A percentile compares a stretch with the other conserved stretches of the same genome.
Conservation (phyloP, 2,888 invertebrate genomes). For the Drosophila tanythrix region DNA sequence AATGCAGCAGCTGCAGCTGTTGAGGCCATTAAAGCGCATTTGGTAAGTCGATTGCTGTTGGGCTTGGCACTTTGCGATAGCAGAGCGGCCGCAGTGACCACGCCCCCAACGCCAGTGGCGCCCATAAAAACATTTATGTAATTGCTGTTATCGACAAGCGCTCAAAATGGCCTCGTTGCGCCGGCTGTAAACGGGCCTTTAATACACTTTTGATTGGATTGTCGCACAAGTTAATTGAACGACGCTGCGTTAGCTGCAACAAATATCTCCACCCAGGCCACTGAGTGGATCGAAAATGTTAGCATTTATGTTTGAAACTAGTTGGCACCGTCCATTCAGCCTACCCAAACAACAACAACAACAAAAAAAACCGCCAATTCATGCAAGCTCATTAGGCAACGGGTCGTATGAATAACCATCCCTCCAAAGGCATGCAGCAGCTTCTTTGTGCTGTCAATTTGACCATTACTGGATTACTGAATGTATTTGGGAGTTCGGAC, state of each 20-base stretch:
- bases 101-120: constrained; percentile 5
- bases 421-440: constrained; percentile 28
- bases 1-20: constrained; percentile 31
- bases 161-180: constrained; percentile 65
- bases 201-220: constrained; percentile 82
- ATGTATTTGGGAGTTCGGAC: constrained; percentile 12
- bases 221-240: constrained; percentile 81
- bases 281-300: constrained; percentile 51
- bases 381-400: constrained; percentile 76
- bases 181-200: constrained; percentile 65
- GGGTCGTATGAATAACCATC: constrained; percentile 47
- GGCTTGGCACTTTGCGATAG: constrained; percentile 45
- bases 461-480: constrained; percentile 39
- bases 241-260: constrained; percentile 38
- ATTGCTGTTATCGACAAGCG: constrained; percentile 80
- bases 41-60: constrained; percentile 54
- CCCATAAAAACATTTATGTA: constrained; percentile 78
- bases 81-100: constrained; percentile 23
- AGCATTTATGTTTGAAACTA: constrained; percentile 71
- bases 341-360: constrained; percentile 42
- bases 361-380: constrained; percentile 55
- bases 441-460: constrained; percentile 38
- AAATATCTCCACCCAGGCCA: constrained; percentile 53
- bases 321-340: constrained; percentile 32
- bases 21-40: constrained; percentile 68